These are phyloP conservation scores for Sesia apiformis DNA, from an alignment of 2,888 invertebrate species.

Conservation along the genomic window DNA sequence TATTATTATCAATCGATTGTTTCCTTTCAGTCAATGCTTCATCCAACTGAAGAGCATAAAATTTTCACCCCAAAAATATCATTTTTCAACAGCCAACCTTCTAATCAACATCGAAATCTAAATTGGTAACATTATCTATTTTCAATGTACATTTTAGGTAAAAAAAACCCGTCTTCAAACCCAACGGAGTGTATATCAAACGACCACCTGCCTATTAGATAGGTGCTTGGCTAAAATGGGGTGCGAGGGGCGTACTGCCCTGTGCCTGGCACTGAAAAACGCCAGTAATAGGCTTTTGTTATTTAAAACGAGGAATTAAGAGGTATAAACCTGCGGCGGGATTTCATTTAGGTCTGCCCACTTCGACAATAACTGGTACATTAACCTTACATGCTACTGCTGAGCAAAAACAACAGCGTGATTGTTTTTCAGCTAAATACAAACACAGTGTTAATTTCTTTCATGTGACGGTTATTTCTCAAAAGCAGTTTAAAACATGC, in stretches of 20 bases:
- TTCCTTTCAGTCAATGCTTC: no score
- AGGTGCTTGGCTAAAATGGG: slow-evolving; percentile 26
- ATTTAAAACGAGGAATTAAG: slow-evolving; percentile 55
- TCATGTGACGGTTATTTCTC: not conserved
- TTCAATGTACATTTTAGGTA: slow-evolving; percentile 16
- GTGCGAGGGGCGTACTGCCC: slow-evolving; percentile 35
- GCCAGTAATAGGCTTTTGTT: slow-evolving; percentile 53
- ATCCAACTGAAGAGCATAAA: no score
- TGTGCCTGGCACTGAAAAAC: slow-evolving; percentile 50
- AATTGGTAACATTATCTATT: not conserved
- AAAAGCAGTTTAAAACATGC: slow-evolving; percentile 4
- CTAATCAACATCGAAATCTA: not conserved
- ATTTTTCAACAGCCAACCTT: no score
- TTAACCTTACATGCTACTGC: not conserved
- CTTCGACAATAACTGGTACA: slow-evolving; percentile 26
- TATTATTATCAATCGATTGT: no score
- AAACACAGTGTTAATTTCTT: not conserved
- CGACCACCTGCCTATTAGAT: slow-evolving; percentile 34
- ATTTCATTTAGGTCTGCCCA: slow-evolving; percentile 27
- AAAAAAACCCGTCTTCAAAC: slow-evolving; percentile 16
- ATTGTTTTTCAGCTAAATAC: not conserved
- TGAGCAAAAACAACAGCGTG: not conserved
- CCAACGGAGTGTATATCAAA: slow-evolving; percentile 10
- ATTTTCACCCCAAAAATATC: no score
- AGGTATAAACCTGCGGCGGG: slow-evolving; percentile 25